These are phyloP conservation scores for Lathronympha strigana DNA, from an alignment of 2,888 invertebrate species.

Conservation along the genomic window DNA sequence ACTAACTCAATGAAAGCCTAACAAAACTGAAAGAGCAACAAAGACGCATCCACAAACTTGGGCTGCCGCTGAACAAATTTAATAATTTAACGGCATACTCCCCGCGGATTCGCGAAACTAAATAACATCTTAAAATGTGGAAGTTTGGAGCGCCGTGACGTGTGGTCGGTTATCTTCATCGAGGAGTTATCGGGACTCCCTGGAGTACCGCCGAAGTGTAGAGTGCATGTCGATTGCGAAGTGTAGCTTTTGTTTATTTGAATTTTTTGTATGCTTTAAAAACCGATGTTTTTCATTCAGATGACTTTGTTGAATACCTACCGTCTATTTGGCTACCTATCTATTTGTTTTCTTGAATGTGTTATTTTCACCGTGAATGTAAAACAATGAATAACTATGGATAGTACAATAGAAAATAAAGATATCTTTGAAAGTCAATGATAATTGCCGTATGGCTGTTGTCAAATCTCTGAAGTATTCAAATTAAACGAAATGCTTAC, in stretches of 20 bases:
- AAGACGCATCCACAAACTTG: constrained; percentile 39
- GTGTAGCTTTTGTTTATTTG: background rate
- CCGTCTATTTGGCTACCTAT: too few relatives aligned
- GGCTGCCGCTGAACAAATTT: constrained; percentile 57
- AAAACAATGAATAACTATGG: too few relatives aligned
- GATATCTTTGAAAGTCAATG: too few relatives aligned
- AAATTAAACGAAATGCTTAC: background rate
- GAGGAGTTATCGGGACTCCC: constrained; percentile 55
- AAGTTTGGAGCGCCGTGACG: constrained; percentile 59
- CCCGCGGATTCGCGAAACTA: constrained; percentile 59
- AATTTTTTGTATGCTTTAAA: too few relatives aligned
- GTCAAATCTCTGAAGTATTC: background rate
- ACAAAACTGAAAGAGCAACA: constrained; percentile 38
- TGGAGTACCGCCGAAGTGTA: constrained; percentile 17
- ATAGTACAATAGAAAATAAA: too few relatives aligned
- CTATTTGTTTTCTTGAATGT: too few relatives aligned
- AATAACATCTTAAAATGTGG: constrained; percentile 73
- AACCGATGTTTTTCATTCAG: too few relatives aligned
- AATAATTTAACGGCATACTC: constrained; percentile 64
- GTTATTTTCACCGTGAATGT: too few relatives aligned
- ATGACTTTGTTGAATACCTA: too few relatives aligned
- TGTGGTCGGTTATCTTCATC: constrained; percentile 46
- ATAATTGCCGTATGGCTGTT: too few relatives aligned
- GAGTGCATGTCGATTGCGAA: constrained; percentile 3
- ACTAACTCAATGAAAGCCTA: constrained; percentile 29